phyloP scores from a whole-genome alignment of 2,113 vertebrate species.

The Notothenia coriiceps region DNA sequence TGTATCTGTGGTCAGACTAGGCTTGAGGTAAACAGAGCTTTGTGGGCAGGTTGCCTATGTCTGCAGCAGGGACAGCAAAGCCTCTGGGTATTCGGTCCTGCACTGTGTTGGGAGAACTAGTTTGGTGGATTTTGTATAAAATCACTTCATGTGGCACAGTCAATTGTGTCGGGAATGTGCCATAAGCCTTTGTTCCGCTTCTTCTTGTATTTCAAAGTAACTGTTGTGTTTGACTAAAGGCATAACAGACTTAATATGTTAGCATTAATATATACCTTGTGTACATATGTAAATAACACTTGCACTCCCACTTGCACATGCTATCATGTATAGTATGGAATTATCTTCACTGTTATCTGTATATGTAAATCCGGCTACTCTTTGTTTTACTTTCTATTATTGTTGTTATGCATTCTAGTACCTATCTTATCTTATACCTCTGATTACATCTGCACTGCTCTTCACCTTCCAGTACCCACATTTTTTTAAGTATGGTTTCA shows the following conservation, averaged over 20 bases:
- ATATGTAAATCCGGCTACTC: too few species aligned
- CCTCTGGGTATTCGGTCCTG: slow-evolving; percentile 53
- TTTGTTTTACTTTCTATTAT: too few species aligned
- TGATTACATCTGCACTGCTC: too few species aligned
- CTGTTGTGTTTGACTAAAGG: background rate
- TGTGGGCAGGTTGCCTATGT: slow-evolving; percentile 13
- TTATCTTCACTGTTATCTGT: too few species aligned
- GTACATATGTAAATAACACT: too few species aligned
- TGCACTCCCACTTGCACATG: too few species aligned
- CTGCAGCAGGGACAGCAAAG: slow-evolving; percentile 29
- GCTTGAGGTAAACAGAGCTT: slow-evolving; percentile 10
- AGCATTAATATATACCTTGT: background rate
- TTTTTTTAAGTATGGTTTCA: too few species aligned
- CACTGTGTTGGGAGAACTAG: slow-evolving; percentile 49
- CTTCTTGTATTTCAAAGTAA: slow-evolving; percentile 42
- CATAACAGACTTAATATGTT: background rate
- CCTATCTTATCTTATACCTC: too few species aligned
- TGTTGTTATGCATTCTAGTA: too few species aligned
- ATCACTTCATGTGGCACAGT: slow-evolving; percentile 48
- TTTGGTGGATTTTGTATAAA: slow-evolving; percentile 66
- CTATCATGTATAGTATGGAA: too few species aligned
- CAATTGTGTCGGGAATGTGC: slow-evolving; percentile 38
- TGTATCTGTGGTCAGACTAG: background rate
- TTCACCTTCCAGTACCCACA: too few species aligned
- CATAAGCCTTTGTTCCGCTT: slow-evolving; percentile 33